A percentile compares a stretch with the other conserved stretches of the same genome.
Conservation (phyloP, 2,797 vertebrate genomes). For the Dromococcyx pavoninus region DNA sequence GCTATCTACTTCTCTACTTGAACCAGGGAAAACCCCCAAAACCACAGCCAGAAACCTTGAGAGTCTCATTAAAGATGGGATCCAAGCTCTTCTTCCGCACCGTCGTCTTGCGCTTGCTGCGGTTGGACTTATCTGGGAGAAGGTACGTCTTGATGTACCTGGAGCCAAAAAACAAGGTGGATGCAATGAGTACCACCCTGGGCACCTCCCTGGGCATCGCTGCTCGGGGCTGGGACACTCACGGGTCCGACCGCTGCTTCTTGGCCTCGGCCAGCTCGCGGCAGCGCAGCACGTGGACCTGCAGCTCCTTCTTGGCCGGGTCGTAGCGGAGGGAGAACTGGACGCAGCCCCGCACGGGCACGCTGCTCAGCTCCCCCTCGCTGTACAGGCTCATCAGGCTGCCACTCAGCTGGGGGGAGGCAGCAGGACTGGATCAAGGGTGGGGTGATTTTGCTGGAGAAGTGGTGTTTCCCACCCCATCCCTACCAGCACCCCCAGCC, state of each 20-base stretch:
- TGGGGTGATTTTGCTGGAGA: no score
- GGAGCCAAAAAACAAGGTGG: neutral
- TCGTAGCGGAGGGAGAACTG: constrained; percentile 88
- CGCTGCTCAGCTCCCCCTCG: constrained; percentile 83
- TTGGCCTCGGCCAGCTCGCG: constrained; percentile 86
- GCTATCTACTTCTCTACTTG: fast-evolving
- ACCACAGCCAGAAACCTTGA: constrained; percentile 78
- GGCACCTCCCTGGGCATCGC: fast-evolving
- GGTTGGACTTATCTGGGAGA: constrained; percentile 89
- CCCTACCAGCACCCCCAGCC: fast-evolving
- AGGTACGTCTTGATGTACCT: constrained; percentile 97
- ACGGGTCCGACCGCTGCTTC: constrained; percentile 90
- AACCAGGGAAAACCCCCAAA: neutral
- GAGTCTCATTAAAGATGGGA: constrained; percentile 91
- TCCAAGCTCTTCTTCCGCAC: constrained; percentile 91
- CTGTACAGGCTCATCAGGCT: constrained; percentile 93
- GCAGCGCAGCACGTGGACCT: constrained; percentile 85
- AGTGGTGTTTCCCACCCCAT: fast-evolving
- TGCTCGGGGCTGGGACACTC: constrained; percentile 57
- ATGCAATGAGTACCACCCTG: fast-evolving
- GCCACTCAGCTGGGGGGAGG: constrained; percentile 80
- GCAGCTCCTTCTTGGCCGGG: constrained; percentile 81
- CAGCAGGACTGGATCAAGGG: fast-evolving
- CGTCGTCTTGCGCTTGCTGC: constrained; percentile 91
- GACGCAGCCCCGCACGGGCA: constrained; percentile 87